phyloP scores from a whole-genome alignment of 2,113 vertebrate species.

The Eidolon helvum region DNA sequence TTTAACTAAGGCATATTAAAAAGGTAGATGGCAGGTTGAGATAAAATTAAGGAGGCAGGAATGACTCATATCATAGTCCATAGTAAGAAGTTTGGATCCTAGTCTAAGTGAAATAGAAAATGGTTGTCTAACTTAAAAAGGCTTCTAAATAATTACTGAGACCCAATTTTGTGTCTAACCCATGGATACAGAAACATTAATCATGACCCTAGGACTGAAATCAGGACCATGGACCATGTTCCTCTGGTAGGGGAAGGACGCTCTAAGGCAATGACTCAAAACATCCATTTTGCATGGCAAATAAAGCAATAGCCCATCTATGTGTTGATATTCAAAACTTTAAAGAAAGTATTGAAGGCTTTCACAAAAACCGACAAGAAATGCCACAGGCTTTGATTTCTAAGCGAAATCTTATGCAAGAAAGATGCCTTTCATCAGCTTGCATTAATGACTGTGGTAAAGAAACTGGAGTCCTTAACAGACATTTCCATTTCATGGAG shows the following conservation, averaged over 20 bases:
- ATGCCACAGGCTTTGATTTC: neutral
- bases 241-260: neutral
- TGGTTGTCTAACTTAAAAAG: neutral
- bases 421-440: neutral
- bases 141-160: neutral
- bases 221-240: neutral
- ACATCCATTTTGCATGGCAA: neutral
- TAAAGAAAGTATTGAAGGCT: neutral
- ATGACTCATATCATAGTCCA: neutral
- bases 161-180: neutral
- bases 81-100: neutral
- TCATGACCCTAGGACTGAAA: neutral
- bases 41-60: neutral
- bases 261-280: neutral
- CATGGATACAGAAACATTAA: neutral
- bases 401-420: neutral
- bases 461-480: neutral
- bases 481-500: neutral
- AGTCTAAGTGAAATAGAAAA: neutral
- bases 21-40: neutral
- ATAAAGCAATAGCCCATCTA: neutral
- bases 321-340: neutral
- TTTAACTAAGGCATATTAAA: neutral
- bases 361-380: neutral
- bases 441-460: conserved; percentile 24